phyloP scores from a whole-genome alignment of 2,797 vertebrate species.

The Muscicapa comitata region DNA sequence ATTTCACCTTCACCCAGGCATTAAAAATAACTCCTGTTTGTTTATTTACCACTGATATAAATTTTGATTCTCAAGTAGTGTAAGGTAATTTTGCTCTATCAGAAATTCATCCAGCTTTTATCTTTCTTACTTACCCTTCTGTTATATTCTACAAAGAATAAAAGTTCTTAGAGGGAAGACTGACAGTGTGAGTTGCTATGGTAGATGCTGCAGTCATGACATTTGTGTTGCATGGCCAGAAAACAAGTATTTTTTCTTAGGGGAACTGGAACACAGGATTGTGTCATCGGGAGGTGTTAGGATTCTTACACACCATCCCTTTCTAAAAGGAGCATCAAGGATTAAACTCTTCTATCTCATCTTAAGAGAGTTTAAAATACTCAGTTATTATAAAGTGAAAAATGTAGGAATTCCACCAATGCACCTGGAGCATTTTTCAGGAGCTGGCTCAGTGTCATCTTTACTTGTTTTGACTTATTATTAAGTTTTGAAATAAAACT shows the following conservation, averaged over 20 bases:
- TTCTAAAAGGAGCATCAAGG: not conserved
- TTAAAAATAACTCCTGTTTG: not conserved
- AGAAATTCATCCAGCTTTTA: not conserved
- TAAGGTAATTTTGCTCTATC: not conserved
- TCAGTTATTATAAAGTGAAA: not conserved
- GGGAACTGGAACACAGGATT: not conserved
- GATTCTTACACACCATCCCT: not conserved
- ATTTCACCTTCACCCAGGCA: not conserved
- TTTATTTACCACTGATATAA: not conserved
- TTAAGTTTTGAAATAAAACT: not conserved
- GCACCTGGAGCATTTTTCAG: not conserved
- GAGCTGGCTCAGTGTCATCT: not conserved
- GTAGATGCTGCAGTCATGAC: not conserved
- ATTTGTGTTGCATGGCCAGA: not conserved
- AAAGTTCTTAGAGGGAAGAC: not conserved
- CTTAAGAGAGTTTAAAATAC: not conserved
- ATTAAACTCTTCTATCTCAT: not conserved
- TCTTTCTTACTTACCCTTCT: not conserved
- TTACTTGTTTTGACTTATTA: not conserved
- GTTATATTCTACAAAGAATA: not conserved
- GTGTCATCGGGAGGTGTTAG: not conserved
- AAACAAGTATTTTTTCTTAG: not conserved
- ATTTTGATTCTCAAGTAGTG: not conserved
- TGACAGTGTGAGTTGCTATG: not conserved
- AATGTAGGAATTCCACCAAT: not conserved